Conservation (phyloP, 2,113 vertebrate genomes). For the Thymallus thymallus region DNA sequence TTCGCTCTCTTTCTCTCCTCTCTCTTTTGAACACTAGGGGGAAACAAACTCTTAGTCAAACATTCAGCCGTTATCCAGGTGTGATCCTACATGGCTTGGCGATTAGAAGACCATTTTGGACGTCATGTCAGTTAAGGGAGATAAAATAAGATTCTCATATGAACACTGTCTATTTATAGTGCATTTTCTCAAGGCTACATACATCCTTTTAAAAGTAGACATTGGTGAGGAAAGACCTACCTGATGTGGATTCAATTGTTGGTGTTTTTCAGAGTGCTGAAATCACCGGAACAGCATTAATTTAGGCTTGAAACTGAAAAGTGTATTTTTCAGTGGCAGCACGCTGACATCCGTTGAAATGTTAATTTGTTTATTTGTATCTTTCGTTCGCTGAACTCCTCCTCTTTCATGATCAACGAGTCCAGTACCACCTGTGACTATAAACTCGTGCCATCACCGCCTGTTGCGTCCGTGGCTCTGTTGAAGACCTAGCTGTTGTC, state of each 20-base stretch:
- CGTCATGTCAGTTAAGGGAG: slow-evolving; percentile 25
- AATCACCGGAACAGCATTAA: no score
- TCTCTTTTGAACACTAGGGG: slow-evolving; percentile 39
- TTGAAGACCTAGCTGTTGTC: slow-evolving; percentile 1
- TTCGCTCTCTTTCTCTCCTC: neutral
- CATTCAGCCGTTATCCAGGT: no score
- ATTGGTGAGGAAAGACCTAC: no score
- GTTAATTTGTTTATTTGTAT: neutral
- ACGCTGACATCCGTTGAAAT: neutral
- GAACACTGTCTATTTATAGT: neutral
- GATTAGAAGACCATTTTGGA: slow-evolving; percentile 35
- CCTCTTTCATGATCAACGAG: slow-evolving; percentile 4
- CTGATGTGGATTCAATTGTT: no score
- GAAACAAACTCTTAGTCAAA: slow-evolving; percentile 52
- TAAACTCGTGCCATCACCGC: slow-evolving; percentile 34
- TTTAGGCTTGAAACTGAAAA: neutral
- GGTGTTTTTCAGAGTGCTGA: neutral
- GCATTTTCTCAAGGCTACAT: neutral
- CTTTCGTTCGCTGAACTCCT: neutral
- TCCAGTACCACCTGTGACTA: slow-evolving; percentile 56
- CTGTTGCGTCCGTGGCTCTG: slow-evolving; percentile 13
- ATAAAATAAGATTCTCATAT: neutral
- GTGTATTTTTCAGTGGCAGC: neutral
- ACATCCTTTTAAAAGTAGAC: no score
- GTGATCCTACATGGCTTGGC: neutral